Base-by-base conservation (phyloP, 2,797 vertebrate genomes). In the Australoheros facetus region DNA sequence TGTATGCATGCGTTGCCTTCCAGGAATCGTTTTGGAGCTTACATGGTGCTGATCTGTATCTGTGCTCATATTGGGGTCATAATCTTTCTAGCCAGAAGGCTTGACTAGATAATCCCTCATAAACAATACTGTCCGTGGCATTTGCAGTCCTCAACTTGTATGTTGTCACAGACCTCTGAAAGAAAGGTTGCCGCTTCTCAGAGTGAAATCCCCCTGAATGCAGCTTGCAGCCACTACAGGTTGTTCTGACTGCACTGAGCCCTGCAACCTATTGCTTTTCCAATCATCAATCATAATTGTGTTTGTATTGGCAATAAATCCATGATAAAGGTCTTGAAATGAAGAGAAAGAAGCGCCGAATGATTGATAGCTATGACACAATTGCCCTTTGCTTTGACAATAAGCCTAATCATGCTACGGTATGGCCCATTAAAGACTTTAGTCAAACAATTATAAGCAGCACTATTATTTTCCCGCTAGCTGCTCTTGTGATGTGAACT, bases 111-210 rank as follows among this genome's bases (percentile, higher is more conserved):
- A 95, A 95, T 94, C 94, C 94, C 79, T 90, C 85, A 92, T 92
- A 95, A 94, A 95, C 90, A 94, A 95, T 88, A 88, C 83, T 81
- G 90, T 94, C 93, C 78, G 93, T 95, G 94, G 92, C 91, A 95
- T 95, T 96, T 95, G 83, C 88, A n/a, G 79, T 79, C 86, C 75
- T 85, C 80, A 10, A 80, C 83, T 84, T 45, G 48, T 53, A 13
- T 79, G 80, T 82, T 75, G 82, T 76, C 81, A 87, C 75, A 7
- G 77, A 75, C 78, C 77, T 88, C 85, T 80, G 71, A 80, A 71
- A 87, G 75, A 89, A 87, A 85, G 87, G 84, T 89, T 89, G 88
- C 82, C 69, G 66, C 85, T 83, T 79, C 82, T 75, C 59, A 14
- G 5, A 34, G 21, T 79, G 84, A 89, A 91, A 91, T 82, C 89